Evolutionary conservation across 2,888 invertebrate species (phyloP), one percentile per base, ranked within the genome.

Genomic region (Hipparchia semele): DNA sequence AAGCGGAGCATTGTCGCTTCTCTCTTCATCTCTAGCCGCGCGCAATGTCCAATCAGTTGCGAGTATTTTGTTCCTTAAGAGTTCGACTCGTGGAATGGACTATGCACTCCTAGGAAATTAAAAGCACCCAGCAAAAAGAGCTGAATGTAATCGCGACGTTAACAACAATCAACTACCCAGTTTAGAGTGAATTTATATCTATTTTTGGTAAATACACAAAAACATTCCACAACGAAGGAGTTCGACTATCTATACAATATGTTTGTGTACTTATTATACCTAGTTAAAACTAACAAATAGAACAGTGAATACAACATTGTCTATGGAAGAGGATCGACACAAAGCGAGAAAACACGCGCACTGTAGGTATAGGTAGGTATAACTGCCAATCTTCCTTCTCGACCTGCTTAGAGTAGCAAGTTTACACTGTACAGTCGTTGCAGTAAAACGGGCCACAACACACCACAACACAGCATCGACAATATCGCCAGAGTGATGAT

Each of bases 331-430:
- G 79, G 75, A 49, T 72, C 73, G 71, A 69, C 73, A 68, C 68
- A 77, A 76, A 79, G 79, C 79, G 51, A 10, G n/a, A 13, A 68
- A 60, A 49, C 60, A 56, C 60, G 33, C 51, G 33, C n/a, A 61
- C 8, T 39, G 39, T 60, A 49, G 33, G 51, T 51, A 33, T 51
- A 33, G 12, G 23, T 23, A 6, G 33, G 39, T 46, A 49, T 13
- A 23, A 68, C 70, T 75, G 78, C 78, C 78, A 78, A 78, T 78
- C 74, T 46, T 72, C 49, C 69, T 53, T 73, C 75, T 72, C 75
- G 76, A 70, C 62, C 66, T 71, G 72, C 67, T 3, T 67, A 53
- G 73, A 77, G 75, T 53, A 73, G 76, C 61, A 46, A 76, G 76
- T 71, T 74, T 76, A 76, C 74, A 74, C 71, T 73, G 53, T 67